phyloP scores from a whole-genome alignment of 2,888 invertebrate genomes.

The Osedax frankpressi region DNA sequence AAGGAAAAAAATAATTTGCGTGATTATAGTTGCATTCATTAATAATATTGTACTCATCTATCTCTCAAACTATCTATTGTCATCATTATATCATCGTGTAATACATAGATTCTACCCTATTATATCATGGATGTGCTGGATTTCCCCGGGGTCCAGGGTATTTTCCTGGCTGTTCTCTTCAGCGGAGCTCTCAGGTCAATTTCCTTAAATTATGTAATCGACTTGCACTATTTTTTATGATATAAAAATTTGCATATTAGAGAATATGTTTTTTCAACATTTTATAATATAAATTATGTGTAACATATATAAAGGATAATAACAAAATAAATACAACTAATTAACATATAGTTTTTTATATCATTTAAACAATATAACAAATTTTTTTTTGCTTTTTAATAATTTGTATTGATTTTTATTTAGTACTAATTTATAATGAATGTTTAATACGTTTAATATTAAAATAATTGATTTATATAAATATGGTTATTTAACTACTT shows the following conservation, averaged over 20 bases:
- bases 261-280: background rate
- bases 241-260: too few relatives aligned
- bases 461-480: too few relatives aligned
- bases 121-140: conserved; percentile 28
- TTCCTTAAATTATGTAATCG: too few relatives aligned
- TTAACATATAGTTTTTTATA: background rate
- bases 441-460: background rate
- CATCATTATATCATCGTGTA: too few relatives aligned
- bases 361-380: background rate
- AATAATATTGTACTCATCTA: too few relatives aligned
- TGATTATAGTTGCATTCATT: too few relatives aligned
- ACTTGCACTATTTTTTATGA: too few relatives aligned
- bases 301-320: background rate
- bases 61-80: too few relatives aligned
- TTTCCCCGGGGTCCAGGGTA: conserved; percentile 27
- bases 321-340: background rate
- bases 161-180: conserved; percentile 29
- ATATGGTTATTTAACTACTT: background rate
- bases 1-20: too few relatives aligned
- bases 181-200: conserved; percentile 29
- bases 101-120: conserved; percentile 29
- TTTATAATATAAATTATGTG: background rate
- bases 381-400: background rate
- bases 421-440: background rate
- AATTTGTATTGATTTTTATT: background rate